Base-by-base conservation (phyloP, 2,113 vertebrate species). In the Capreolus pygargus region DNA sequence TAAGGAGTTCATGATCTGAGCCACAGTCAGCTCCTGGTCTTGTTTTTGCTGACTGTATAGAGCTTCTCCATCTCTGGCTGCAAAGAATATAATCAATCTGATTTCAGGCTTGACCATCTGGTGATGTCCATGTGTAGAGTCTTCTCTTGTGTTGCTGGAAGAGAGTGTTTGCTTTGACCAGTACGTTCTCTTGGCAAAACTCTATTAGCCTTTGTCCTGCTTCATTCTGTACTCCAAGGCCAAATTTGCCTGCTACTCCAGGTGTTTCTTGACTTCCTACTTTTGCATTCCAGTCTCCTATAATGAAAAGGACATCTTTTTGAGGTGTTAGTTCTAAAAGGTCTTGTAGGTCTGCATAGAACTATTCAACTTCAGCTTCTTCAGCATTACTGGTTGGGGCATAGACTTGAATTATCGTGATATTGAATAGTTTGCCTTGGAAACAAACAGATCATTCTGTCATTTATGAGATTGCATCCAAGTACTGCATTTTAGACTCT, bases 101-200 rank as follows among this genome's bases (percentile, higher is more conserved):
- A 70, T 70, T 70, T 70, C 1, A 0, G 1, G 11, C 2, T 67
- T 0, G 5, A 21, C 17, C 17, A 21, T 12, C 17, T 70, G 17
- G n/a, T 70, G 64, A 21, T 5, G n/a, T 70, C 17, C n/a, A 21
- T 70, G n/a, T 70, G 1, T 70, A 70, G n/a, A 67, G 8, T 70
- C 64, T 21, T 36, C 4, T 70, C 4, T 36, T 70, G 33, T 36
- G 33, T 67, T 67, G 17, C 5, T 70, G n/a, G 33, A 11, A 21
- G 17, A 36, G 64, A 4, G 17, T 36, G 8, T 70, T 36, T 70
- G n/a, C 64, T 70, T 21, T 70, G n/a, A 21, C 64, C n/a, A 70
- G n/a, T 70, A 4, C 0, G 0, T 70, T 70, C 9, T 70, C n/a
- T 21, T 36, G n/a, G n/a, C 1, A 70, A 36, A 67, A 67, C 8